These are phyloP conservation scores for Marcusenius ussheri DNA, from an alignment of 2,113 vertebrate species.

Conservation along the genomic window DNA sequence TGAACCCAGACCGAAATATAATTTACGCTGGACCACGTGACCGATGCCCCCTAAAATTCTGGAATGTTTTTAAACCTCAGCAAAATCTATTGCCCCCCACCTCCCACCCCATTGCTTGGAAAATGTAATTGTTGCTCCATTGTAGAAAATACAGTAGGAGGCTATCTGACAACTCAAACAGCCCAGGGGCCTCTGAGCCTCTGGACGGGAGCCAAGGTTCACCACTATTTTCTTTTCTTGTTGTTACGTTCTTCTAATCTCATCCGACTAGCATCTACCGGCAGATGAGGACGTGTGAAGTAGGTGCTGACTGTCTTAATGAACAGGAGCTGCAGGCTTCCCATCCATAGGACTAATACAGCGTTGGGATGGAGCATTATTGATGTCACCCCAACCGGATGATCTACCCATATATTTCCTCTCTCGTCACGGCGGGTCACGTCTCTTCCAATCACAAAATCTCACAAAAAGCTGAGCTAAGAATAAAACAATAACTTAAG, in stretches of 20 bases:
- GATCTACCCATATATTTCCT: not conserved
- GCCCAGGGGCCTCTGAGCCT: not conserved
- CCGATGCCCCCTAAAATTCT: not conserved
- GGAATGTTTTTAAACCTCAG: not conserved
- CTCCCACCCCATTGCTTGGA: not conserved
- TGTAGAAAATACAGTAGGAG: not conserved
- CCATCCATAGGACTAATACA: not conserved
- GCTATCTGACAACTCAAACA: not conserved
- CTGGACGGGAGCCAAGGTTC: not conserved
- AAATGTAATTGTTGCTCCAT: not conserved
- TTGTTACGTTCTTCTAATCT: not conserved
- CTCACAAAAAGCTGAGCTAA: not conserved
- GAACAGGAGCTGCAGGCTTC: not conserved
- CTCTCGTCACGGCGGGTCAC: not conserved
- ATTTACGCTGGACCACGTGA: not conserved
- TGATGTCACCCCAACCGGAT: not conserved
- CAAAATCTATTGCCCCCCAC: not conserved
- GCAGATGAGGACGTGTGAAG: constrained; percentile 1
- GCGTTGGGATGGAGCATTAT: not conserved
- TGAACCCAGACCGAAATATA: not conserved
- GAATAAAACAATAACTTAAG: not conserved
- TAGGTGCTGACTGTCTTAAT: not conserved
- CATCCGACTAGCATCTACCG: not conserved
- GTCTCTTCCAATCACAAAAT: not conserved
- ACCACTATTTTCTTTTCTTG: not conserved